phyloP scores from a whole-genome alignment of 2,113 vertebrate species.

The Hydropotes inermis region DNA sequence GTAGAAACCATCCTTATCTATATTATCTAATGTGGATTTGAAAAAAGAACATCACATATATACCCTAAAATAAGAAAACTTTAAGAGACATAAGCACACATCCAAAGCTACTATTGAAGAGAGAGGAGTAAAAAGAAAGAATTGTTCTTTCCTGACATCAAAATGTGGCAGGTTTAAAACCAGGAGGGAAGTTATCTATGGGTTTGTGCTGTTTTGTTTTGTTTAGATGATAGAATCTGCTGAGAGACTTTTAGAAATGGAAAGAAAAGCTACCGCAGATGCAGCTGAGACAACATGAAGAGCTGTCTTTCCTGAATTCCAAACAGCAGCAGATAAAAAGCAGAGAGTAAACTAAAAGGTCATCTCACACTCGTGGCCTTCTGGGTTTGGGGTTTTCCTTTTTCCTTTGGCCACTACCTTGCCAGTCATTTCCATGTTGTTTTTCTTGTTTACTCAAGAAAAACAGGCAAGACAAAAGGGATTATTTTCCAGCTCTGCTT shows the following conservation, averaged over 20 bases:
- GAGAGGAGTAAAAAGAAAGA: background rate
- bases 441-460: slow-evolving; percentile 13
- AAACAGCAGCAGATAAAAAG: background rate
- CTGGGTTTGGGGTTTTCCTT: background rate
- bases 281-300: background rate
- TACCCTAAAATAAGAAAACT: background rate
- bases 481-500: background rate
- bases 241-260: background rate
- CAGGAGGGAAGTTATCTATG: background rate
- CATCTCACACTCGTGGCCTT: background rate
- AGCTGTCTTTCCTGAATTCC: slow-evolving; percentile 45
- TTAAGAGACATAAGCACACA: background rate
- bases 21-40: background rate
- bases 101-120: background rate
- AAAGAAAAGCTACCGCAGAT: slow-evolving; percentile 30
- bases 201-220: background rate
- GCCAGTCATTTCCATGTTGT: background rate
- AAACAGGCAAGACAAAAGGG: background rate
- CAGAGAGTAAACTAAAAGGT: background rate
- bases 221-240: slow-evolving; percentile 51
- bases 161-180: background rate
- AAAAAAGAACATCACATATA: background rate
- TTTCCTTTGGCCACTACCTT: background rate
- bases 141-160: background rate
- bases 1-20: background rate